Conservation (phyloP, 92 coral and sea anemone species). For the Umimayanthus kanabou region DNA sequence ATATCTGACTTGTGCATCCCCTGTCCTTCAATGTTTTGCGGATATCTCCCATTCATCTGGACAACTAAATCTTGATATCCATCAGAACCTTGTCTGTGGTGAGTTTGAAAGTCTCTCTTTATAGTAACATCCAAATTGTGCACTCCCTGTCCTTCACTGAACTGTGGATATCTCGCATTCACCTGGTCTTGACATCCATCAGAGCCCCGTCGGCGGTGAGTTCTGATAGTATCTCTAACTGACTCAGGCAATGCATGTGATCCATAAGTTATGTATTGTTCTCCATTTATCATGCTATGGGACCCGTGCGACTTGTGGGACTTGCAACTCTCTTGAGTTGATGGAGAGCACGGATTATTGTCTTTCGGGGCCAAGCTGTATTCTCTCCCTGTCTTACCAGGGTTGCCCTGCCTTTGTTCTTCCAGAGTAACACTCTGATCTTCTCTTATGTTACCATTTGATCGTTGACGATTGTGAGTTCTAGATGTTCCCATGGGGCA, state of each 20-base stretch:
- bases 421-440: not conserved
- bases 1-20: not conserved
- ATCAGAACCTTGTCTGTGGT: not conserved
- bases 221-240: no score
- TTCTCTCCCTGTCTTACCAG: not conserved
- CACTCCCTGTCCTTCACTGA: not conserved
- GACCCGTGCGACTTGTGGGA: not conserved
- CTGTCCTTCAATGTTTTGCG: not conserved
- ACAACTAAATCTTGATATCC: conserved; percentile 1
- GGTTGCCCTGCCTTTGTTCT: not conserved
- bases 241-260: not conserved
- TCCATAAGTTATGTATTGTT: not conserved
- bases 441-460: conserved; percentile 4
- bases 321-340: not conserved
- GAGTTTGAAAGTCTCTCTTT: not conserved
- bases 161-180: not conserved
- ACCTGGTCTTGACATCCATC: conserved; percentile 12
- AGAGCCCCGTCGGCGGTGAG: not conserved
- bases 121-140: not conserved
- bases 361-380: not conserved
- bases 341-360: not conserved
- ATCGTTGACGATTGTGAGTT: conserved; percentile 14
- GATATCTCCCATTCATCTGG: not conserved
- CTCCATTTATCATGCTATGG: not conserved
- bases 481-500: not conserved